phyloP scores from a whole-genome alignment of 1,140 invertebrate genomes.

The Leptinotarsa texana region DNA sequence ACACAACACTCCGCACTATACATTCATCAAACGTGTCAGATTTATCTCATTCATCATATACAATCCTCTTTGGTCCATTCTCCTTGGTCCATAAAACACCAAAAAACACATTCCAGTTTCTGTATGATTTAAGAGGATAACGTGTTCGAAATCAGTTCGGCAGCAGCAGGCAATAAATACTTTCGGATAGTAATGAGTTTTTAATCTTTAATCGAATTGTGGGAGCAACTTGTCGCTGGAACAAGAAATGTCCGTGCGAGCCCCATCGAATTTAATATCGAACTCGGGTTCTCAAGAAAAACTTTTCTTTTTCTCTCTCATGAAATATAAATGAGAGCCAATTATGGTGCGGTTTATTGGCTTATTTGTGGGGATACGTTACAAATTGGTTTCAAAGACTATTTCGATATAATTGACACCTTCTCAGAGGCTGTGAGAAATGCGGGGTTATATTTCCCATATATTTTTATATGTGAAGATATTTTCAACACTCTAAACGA shows the following conservation, averaged over 20 bases:
- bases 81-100: not conserved
- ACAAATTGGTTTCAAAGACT: not conserved
- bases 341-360: not conserved
- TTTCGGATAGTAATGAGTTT: conserved; percentile 12
- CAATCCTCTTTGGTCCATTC: not conserved
- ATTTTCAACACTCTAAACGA: too few relatives aligned
- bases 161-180: conserved; percentile 16
- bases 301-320: not conserved
- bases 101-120: conserved; percentile 36
- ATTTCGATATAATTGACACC: not conserved
- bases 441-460: too few relatives aligned
- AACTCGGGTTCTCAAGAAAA: not conserved
- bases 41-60: too few relatives aligned
- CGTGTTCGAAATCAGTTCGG: conserved; percentile 33
- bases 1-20: too few relatives aligned
- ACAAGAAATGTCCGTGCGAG: not conserved
- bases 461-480: too few relatives aligned
- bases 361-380: not conserved
- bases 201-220: conserved; percentile 15
- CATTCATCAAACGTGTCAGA: too few relatives aligned
- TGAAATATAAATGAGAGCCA: conserved; percentile 6
- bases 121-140: conserved; percentile 38
- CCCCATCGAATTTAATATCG: not conserved
- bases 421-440: not conserved
- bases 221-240: not conserved